Evolutionary conservation across 1,140 invertebrate species (phyloP).

Genomic region (Orchesella cincta): DNA sequence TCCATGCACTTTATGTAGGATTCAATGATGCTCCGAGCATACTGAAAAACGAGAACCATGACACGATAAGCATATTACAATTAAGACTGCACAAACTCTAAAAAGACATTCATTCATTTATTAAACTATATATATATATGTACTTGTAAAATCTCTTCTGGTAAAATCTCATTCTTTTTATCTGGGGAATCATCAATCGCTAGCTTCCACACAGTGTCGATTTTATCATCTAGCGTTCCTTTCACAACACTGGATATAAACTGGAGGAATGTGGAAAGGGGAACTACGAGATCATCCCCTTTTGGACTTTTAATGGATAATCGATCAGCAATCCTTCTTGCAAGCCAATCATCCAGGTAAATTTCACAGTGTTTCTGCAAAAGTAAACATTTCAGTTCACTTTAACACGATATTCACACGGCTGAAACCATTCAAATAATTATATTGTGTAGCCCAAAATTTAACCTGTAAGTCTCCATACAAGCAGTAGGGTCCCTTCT

Average conservation of each 20-base stretch:
- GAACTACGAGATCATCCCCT: conserved; percentile 34
- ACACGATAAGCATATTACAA: no score
- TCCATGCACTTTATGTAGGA: conserved; percentile 47
- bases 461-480: conserved; percentile 36
- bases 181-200: conserved; percentile 24
- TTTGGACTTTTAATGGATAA: conserved; percentile 37
- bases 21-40: conserved; percentile 42
- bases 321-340: conserved; percentile 35
- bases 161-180: conserved; percentile 16
- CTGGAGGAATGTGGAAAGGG: conserved; percentile 34
- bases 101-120: background rate
- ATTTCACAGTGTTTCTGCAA: conserved; percentile 41
- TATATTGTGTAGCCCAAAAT: no score
- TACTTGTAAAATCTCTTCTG: conserved; percentile 44
- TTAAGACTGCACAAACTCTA: background rate
- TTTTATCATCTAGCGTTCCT: conserved; percentile 45
- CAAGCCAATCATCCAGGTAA: conserved; percentile 47
- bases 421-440: background rate
- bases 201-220: conserved; percentile 39
- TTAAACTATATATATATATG: conserved; percentile 9
- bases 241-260: conserved; percentile 40
- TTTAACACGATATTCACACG: background rate
- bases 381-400: background rate
- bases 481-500: conserved; percentile 27
- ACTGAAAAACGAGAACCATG: conserved; percentile 37